Evolutionary conservation across 2,113 vertebrate species (phyloP).

Genomic region (Odocoileus hemionus): DNA sequence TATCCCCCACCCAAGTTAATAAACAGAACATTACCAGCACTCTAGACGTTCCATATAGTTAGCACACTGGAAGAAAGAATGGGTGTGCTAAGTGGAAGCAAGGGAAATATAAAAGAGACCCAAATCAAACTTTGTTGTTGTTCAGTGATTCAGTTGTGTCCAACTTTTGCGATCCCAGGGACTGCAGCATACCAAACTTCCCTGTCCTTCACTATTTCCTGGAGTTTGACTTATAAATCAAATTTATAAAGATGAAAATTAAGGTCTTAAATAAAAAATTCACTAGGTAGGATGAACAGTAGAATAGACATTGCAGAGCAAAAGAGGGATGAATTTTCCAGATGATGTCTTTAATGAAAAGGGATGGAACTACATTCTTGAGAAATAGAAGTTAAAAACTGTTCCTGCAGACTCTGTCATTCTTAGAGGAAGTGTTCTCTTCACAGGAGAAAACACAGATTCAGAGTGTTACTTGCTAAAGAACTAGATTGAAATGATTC

Average conservation of each 20-base stretch:
- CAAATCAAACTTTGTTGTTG: neutral
- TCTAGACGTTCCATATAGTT: neutral
- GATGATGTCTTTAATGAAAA: neutral
- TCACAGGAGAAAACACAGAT: conserved; percentile 94
- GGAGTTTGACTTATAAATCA: neutral
- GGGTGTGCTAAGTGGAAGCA: neutral
- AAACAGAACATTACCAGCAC: neutral
- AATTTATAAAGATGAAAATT: neutral
- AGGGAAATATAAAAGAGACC: neutral
- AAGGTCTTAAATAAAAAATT: neutral
- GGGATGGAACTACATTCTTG: conserved; percentile 10
- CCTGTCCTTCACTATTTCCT: neutral
- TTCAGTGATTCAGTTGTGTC: neutral
- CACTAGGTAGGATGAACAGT: neutral
- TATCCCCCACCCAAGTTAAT: neutral
- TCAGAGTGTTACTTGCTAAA: conserved; percentile 96
- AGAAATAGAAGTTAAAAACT: conserved; percentile 96
- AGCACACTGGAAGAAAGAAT: neutral
- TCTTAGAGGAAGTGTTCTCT: conserved; percentile 92
- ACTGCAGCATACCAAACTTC: neutral
- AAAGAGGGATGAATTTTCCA: neutral
- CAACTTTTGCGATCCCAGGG: neutral
- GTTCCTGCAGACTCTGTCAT: conserved; percentile 93
- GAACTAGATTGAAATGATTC: conserved; percentile 94
- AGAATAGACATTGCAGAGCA: neutral